Conservation (phyloP, 1,140 invertebrate genomes). For the Anadara kagoshimensis region DNA sequence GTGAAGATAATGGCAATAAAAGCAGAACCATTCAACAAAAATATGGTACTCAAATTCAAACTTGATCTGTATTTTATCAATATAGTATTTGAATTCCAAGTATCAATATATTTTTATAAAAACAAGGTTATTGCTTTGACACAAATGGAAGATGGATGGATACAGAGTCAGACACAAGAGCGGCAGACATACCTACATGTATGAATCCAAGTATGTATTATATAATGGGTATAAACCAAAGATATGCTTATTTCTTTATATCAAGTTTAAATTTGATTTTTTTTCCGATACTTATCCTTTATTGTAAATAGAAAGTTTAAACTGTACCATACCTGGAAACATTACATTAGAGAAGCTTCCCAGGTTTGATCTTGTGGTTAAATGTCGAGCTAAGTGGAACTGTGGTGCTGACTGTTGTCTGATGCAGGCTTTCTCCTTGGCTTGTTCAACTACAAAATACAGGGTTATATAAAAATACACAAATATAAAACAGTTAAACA, state of each 20-base stretch:
- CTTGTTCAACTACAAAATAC: slow-evolving; percentile 38
- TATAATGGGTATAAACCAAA: background rate
- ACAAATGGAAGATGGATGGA: slow-evolving; percentile 22
- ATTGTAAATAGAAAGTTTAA: no score
- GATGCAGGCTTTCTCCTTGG: slow-evolving; percentile 64
- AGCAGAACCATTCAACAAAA: no score
- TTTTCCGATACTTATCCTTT: no score
- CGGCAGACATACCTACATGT: background rate
- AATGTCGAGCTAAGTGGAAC: slow-evolving; percentile 83
- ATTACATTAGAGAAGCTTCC: slow-evolving; percentile 77
- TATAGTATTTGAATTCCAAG: no score
- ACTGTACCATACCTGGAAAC: slow-evolving; percentile 79
- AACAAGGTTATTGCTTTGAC: no score
- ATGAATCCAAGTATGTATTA: background rate
- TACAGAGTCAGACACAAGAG: slow-evolving; percentile 2
- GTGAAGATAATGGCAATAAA: no score
- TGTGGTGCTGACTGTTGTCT: slow-evolving; percentile 74
- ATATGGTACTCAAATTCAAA: no score
- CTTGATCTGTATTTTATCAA: no score
- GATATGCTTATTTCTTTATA: background rate
- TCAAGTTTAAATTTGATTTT: background rate
- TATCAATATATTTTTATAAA: no score
- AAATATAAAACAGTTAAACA: no score
- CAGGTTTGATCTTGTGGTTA: slow-evolving; percentile 76
- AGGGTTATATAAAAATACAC: background rate